Conservation (phyloP, 1,140 invertebrate genomes). For the Brachionus calyciflorus region DNA sequence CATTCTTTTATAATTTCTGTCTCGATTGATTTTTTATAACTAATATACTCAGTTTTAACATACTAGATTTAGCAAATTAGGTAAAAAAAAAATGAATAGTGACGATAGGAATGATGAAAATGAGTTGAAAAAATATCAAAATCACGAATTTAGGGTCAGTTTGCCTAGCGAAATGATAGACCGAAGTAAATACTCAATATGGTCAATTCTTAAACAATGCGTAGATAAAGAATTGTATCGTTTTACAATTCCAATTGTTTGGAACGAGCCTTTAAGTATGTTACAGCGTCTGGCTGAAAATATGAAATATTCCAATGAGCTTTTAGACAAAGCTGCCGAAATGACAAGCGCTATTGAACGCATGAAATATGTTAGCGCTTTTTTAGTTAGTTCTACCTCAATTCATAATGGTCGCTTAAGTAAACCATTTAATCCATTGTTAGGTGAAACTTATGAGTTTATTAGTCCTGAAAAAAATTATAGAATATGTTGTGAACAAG, state of each 20-base stretch:
- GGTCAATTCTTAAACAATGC: conserved; percentile 87
- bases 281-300: conserved; percentile 89
- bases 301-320: conserved; percentile 78
- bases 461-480: conserved; percentile 65
- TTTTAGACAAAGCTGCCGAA: conserved; percentile 73
- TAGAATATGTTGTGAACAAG: conserved; percentile 60
- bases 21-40: conserved; percentile 21
- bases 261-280: conserved; percentile 93
- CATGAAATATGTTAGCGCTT: conserved; percentile 50
- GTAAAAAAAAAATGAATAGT: background rate
- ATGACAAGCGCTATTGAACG: conserved; percentile 60
- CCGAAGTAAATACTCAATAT: conserved; percentile 82
- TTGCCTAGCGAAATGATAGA: conserved; percentile 82
- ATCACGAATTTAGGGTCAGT: conserved; percentile 64
- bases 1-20: too few species aligned
- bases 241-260: conserved; percentile 93
- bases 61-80: background rate
- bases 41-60: too few species aligned
- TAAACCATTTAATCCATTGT: conserved; percentile 47
- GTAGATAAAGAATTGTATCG: conserved; percentile 85
- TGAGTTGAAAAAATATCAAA: background rate
- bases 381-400: conserved; percentile 25
- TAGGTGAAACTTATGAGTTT: conserved; percentile 46
- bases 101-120: background rate
- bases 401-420: conserved; percentile 7